phyloP scores from a whole-genome alignment of 1,140 invertebrate genomes.

The Branchinecta lindahli region DNA sequence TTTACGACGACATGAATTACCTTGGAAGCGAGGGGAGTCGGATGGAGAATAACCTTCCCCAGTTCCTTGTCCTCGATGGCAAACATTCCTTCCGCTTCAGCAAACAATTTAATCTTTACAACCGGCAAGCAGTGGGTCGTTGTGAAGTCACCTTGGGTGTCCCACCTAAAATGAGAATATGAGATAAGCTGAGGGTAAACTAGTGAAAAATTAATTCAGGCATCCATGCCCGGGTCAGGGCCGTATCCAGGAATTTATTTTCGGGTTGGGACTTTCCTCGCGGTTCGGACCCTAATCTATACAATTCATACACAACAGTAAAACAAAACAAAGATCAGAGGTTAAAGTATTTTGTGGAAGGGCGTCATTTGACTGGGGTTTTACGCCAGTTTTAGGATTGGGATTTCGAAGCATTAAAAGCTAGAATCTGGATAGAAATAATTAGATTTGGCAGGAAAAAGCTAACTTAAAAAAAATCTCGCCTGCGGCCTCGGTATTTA shows the following conservation, averaged over 20 bases:
- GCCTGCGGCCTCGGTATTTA: too few species aligned
- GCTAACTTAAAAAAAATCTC: too few species aligned
- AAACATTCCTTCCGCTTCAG: conserved; percentile 91
- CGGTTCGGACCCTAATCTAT: too few species aligned
- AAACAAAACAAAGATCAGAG: too few species aligned
- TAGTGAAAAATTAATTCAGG: background rate
- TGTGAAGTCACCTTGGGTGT: conserved; percentile 94
- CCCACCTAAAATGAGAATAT: conserved; percentile 50
- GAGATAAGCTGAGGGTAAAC: conserved; percentile 9
- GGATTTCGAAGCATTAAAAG: too few species aligned
- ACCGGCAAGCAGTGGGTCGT: conserved; percentile 90
- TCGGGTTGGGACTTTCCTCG: too few species aligned
- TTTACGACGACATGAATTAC: conserved; percentile 31
- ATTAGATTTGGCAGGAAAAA: too few species aligned
- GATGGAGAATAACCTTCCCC: conserved; percentile 79
- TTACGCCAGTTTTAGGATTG: too few species aligned
- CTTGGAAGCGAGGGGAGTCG: conserved; percentile 79
- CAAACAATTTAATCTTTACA: conserved; percentile 93
- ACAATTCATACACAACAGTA: too few species aligned
- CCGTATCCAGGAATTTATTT: background rate
- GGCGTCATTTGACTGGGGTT: too few species aligned
- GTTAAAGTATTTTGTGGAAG: too few species aligned
- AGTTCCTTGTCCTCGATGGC: conserved; percentile 97
- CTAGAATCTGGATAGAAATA: too few species aligned
- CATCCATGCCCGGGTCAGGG: background rate